Evolutionary conservation across 2,113 vertebrate species (phyloP).

Genomic region (Brachyhypopomus gauderio): DNA sequence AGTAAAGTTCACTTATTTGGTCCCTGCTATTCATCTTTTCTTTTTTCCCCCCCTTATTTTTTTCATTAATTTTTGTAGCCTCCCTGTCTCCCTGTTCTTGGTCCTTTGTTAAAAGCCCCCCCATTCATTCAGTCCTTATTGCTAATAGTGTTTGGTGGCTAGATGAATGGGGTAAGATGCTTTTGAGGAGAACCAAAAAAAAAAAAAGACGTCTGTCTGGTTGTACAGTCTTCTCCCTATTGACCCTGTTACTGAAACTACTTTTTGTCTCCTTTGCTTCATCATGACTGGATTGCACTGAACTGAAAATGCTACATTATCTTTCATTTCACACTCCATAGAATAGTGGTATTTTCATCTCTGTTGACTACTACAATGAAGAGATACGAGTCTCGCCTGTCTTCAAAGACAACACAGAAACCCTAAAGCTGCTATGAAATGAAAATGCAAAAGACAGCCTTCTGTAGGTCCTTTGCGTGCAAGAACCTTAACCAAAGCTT

Average conservation of each 20-base stretch:
- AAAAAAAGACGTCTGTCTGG: too few relatives aligned
- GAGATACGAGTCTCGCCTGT: slow-evolving; percentile 15
- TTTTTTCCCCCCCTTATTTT: not conserved
- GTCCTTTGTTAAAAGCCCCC: not conserved
- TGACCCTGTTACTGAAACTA: slow-evolving; percentile 27
- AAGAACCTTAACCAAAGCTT: slow-evolving; percentile 22
- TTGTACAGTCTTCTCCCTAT: slow-evolving; percentile 11
- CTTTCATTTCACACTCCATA: slow-evolving; percentile 2
- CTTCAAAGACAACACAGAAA: slow-evolving; percentile 17
- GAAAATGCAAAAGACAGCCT: not conserved
- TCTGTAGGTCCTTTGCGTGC: not conserved
- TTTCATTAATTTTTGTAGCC: not conserved
- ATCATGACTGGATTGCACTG: slow-evolving; percentile 42
- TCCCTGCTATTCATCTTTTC: not conserved
- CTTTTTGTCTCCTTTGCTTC: slow-evolving; percentile 15
- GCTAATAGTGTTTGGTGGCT: slow-evolving; percentile 55
- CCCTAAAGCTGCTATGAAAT: slow-evolving; percentile 18
- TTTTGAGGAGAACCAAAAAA: not conserved
- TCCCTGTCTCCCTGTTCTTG: not conserved
- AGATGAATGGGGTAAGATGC: slow-evolving; percentile 34
- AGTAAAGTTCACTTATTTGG: slow-evolving; percentile 2
- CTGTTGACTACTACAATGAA: slow-evolving; percentile 13
- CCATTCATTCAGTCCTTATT: not conserved
- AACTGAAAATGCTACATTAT: not conserved
- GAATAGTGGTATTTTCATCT: slow-evolving; percentile 20